These are phyloP conservation scores for Melanostoma scalare DNA, from an alignment of 2,888 invertebrate species.

Conservation along the genomic window DNA sequence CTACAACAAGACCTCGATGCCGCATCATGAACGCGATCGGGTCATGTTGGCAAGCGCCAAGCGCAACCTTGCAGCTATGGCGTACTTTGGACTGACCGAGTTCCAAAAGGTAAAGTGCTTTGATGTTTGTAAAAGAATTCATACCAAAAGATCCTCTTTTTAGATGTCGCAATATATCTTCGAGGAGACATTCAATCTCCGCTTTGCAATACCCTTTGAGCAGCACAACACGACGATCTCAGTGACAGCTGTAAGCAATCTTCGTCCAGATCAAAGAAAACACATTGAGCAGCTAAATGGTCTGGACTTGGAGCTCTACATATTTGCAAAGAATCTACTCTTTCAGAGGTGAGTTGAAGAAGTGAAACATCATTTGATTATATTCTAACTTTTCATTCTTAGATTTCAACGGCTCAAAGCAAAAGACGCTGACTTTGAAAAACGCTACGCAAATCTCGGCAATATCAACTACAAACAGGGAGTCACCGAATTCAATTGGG, in stretches of 20 bases:
- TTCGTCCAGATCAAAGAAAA: constrained; percentile 89
- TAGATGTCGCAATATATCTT: constrained; percentile 95
- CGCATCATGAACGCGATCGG: constrained; percentile 88
- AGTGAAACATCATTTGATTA: neutral
- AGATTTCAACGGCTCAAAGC: constrained; percentile 91
- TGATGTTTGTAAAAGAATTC: neutral
- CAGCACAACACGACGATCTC: constrained; percentile 96
- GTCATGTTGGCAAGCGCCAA: constrained; percentile 97
- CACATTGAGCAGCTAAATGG: constrained; percentile 91
- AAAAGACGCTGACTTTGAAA: constrained; percentile 91
- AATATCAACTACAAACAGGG: constrained; percentile 89
- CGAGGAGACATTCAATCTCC: constrained; percentile 95
- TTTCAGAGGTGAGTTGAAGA: constrained; percentile 85
- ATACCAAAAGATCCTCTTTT: constrained; percentile 47
- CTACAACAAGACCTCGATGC: constrained; percentile 92
- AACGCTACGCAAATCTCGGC: constrained; percentile 92
- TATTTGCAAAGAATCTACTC: constrained; percentile 94
- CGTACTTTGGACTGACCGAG: constrained; percentile 98
- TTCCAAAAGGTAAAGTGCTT: constrained; percentile 86
- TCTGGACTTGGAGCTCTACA: constrained; percentile 95
- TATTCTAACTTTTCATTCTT: constrained; percentile 60
- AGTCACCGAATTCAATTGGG: constrained; percentile 94
- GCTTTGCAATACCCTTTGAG: constrained; percentile 94
- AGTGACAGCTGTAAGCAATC: constrained; percentile 89
- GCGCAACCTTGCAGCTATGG: constrained; percentile 95